These are phyloP conservation scores for Proteles cristata DNA, from an alignment of 2,113 vertebrate genomes.

Conservation along the genomic window DNA sequence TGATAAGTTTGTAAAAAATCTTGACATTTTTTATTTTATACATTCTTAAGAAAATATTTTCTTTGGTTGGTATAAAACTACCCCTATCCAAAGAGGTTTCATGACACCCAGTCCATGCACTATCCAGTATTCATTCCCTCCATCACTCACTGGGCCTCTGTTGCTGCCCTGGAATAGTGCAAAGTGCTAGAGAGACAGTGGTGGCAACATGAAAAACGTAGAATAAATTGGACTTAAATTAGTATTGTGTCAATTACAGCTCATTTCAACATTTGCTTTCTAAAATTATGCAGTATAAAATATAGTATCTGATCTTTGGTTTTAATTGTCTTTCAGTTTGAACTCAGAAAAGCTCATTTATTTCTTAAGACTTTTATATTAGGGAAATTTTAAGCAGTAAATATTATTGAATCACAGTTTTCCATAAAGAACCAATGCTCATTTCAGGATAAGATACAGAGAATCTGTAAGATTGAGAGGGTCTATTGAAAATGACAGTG, in stretches of 20 bases:
- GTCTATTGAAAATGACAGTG: neutral
- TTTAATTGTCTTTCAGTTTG: conserved; percentile 5
- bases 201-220: neutral
- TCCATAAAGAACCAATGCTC: neutral
- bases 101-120: too few relatives aligned
- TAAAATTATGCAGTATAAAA: neutral
- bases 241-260: neutral
- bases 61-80: neutral
- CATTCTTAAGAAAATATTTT: neutral
- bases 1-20: neutral
- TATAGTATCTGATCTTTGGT: neutral
- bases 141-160: neutral
- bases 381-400: neutral
- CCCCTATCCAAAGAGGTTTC: neutral
- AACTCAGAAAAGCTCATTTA: neutral
- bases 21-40: neutral
- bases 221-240: neutral
- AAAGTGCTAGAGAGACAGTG: neutral
- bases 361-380: neutral
- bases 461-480: neutral
- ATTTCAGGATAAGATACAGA: neutral
- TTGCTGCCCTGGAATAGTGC: neutral
- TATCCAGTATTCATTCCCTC: neutral
- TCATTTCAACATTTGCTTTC: neutral
- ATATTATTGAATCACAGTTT: conserved; percentile 12